Evolutionary conservation across 1,140 invertebrate genomes (phyloP), one percentile per base, ranked within the genome.

Genomic region (Drosophila gunungcola): DNA sequence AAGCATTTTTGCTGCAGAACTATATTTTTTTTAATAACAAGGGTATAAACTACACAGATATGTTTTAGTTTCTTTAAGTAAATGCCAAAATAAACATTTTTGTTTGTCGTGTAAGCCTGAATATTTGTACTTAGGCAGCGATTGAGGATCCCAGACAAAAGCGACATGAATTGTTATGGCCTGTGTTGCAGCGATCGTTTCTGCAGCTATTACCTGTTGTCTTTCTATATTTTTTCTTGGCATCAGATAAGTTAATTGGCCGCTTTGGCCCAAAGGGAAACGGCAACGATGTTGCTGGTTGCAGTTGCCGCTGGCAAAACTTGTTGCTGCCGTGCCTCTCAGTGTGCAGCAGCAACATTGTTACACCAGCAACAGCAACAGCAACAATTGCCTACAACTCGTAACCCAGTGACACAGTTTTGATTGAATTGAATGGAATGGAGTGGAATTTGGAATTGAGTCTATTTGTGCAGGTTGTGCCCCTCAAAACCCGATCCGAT

Each of bases 181-280:
- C 49, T 25, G 45, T 25, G 45, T 43, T 12, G 43, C 52, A 51
- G 65, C 16, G 38, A 69, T 69, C 67, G 74, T 76, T 81, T 65
- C 70, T 65, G 51, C 52, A 70, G 67, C 52, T 57, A 27, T 12
- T n/a, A 42, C 53, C 36, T 36, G 27, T 13, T 41, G 58, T 51
- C 13, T 68, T 39, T 67, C 36, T 32, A 29, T 41, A 32, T 12
- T 64, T 49, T 64, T 39, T 25, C 13, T 65, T 63, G 60, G 48
- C 74, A 86, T 86, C 78, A 88, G 83, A 88, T 86, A 88, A 78
- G 83, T 82, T 86, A 88, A 86, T 86, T 86, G 82, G 83, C 82
- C 82, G 70, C 80, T 88, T 88, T 88, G 79, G 82, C 82, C 82
- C 78, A 88, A 86, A 86, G 83, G 82, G 82, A 88, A 80, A 85